Evolutionary conservation across 2,113 vertebrate species (phyloP).

Genomic region (Oenanthe melanoleuca): DNA sequence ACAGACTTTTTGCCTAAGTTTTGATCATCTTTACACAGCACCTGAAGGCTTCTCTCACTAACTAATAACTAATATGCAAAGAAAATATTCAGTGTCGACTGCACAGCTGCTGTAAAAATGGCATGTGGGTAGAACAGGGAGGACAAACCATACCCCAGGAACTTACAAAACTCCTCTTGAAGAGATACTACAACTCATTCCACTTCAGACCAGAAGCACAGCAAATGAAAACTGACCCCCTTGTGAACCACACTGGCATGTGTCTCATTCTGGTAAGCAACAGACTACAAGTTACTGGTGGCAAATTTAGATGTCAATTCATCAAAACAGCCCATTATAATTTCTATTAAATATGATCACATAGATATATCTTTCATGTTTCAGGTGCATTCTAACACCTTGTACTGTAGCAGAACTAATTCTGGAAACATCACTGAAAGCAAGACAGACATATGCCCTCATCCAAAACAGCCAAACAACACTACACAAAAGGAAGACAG

Average conservation of each 20-base stretch:
- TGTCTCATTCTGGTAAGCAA: background rate
- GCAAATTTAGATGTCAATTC: background rate
- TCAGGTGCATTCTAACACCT: background rate
- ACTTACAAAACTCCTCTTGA: background rate
- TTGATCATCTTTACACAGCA: background rate
- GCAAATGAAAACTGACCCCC: background rate
- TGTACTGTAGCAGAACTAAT: background rate
- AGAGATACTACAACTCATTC: background rate
- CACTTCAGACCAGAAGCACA: background rate
- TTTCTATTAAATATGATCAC: background rate
- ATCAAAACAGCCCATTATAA: background rate
- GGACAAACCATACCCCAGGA: background rate
- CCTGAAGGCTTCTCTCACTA: background rate
- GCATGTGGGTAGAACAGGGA: background rate
- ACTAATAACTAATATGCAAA: background rate
- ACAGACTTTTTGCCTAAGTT: background rate
- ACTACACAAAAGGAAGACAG: background rate
- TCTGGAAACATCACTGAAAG: background rate
- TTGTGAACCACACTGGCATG: background rate
- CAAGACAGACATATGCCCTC: background rate
- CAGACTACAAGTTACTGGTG: background rate
- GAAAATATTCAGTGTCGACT: background rate
- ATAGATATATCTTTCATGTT: background rate
- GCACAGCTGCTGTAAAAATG: background rate
- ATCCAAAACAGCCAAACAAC: background rate